These are phyloP conservation scores for Pollimyrus isidori DNA, from an alignment of 2,113 vertebrate genomes.

Conservation along the genomic window DNA sequence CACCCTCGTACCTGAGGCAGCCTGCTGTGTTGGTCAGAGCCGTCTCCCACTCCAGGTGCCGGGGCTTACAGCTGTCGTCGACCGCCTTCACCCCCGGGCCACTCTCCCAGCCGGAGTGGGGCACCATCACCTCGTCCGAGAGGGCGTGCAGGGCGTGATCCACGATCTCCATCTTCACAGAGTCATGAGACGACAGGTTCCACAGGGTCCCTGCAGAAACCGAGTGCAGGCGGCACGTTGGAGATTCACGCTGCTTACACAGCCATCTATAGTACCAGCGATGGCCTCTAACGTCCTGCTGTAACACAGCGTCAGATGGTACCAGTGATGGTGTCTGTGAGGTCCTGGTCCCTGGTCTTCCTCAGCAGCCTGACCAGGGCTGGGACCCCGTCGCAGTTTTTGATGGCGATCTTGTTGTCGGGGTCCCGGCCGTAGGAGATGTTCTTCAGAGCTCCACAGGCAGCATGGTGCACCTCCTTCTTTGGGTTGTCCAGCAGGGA, in stretches of 20 bases:
- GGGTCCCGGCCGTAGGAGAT: conserved; percentile 86
- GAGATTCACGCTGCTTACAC: not conserved
- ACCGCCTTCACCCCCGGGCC: conserved; percentile 47
- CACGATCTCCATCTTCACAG: conserved; percentile 96
- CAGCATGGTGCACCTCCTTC: conserved; percentile 85
- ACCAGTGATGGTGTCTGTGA: conserved; percentile 82
- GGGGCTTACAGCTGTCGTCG: conserved; percentile 80
- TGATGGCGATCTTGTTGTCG: conserved; percentile 95
- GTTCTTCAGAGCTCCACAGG: conserved; percentile 91
- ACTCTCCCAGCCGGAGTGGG: conserved; percentile 84
- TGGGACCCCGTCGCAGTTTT: conserved; percentile 90
- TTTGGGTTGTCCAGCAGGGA: conserved; percentile 87
- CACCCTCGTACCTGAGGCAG: conserved; percentile 76
- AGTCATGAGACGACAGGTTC: conserved; percentile 94
- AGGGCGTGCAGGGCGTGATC: conserved; percentile 84
- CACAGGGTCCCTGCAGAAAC: conserved; percentile 75
- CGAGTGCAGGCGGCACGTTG: not conserved
- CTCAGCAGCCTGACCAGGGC: conserved; percentile 79
- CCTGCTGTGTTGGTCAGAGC: conserved; percentile 92
- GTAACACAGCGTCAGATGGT: not conserved
- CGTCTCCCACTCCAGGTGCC: conserved; percentile 86
- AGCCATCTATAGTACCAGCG: not conserved
- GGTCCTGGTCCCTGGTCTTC: conserved; percentile 80
- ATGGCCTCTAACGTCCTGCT: not conserved
- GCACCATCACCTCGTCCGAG: conserved; percentile 84